Conservation (phyloP, 2,113 vertebrate species). For the Otis tarda region DNA sequence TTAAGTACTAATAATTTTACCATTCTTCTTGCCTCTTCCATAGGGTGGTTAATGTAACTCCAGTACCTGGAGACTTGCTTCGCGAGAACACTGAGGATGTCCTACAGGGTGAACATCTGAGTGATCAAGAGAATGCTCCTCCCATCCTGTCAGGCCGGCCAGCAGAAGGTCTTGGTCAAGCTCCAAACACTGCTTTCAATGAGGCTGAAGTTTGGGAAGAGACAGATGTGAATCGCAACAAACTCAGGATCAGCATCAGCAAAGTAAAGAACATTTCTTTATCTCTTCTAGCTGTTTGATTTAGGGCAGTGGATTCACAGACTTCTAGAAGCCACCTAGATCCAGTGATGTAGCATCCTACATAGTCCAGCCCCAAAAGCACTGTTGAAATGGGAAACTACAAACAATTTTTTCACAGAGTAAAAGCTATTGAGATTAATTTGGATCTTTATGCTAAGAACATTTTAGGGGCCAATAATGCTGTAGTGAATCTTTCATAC, state of each 20-base stretch:
- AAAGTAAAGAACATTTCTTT: constrained; percentile 81
- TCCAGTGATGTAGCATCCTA: background rate
- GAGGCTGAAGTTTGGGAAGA: constrained; percentile 94
- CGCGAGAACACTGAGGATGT: constrained; percentile 97
- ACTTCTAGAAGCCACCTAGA: background rate
- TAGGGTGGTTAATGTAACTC: constrained; percentile 91
- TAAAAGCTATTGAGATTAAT: background rate
- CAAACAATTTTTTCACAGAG: background rate
- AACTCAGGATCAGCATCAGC: constrained; percentile 97
- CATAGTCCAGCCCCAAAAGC: background rate
- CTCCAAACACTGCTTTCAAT: constrained; percentile 72
- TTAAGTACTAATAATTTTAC: background rate
- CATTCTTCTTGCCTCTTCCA: background rate
- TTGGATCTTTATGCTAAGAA: background rate
- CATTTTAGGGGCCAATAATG: background rate
- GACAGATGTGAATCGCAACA: constrained; percentile 97
- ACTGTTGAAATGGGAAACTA: background rate
- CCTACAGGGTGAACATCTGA: constrained; percentile 94
- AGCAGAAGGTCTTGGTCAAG: constrained; percentile 70
- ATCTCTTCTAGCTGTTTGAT: background rate
- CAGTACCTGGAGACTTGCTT: constrained; percentile 88
- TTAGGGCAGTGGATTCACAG: background rate
- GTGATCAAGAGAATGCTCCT: constrained; percentile 97
- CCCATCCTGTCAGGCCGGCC: constrained; percentile 81
- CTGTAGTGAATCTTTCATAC: background rate